phyloP scores from a whole-genome alignment of 2,797 vertebrate genomes.

The Ctenosaura bakeri region DNA sequence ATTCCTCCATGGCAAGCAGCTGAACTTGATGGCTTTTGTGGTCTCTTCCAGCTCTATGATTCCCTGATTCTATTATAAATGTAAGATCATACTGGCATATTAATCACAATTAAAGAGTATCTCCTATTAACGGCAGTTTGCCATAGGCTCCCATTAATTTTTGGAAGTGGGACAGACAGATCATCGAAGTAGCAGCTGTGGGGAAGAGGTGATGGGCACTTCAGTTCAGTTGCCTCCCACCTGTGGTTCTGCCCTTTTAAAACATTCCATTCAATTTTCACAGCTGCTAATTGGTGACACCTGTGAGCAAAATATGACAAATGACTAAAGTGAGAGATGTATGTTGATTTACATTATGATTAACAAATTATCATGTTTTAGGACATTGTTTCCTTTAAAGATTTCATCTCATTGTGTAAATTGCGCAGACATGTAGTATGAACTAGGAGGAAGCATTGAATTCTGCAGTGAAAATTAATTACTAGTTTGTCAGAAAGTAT shows the following conservation, averaged over 20 bases:
- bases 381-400: not conserved
- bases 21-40: no score
- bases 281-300: slow-evolving; percentile 13
- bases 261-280: not conserved
- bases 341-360: slow-evolving; percentile 29
- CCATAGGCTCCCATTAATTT: not conserved
- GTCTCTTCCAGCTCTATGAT: no score
- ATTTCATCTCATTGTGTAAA: not conserved
- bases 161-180: not conserved
- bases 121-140: not conserved
- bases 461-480: not conserved
- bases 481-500: not conserved
- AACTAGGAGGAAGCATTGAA: not conserved
- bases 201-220: no score
- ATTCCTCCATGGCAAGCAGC: no score
- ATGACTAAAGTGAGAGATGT: slow-evolving; percentile 27
- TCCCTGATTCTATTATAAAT: no score
- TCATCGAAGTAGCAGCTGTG: not conserved
- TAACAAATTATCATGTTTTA: slow-evolving; percentile 23
- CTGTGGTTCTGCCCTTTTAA: slow-evolving; percentile 6
- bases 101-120: not conserved
- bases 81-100: not conserved
- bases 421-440: not conserved
- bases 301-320: not conserved
- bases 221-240: not conserved